phyloP scores from a whole-genome alignment of 1,140 invertebrate genomes.

The Apis mellifera region DNA sequence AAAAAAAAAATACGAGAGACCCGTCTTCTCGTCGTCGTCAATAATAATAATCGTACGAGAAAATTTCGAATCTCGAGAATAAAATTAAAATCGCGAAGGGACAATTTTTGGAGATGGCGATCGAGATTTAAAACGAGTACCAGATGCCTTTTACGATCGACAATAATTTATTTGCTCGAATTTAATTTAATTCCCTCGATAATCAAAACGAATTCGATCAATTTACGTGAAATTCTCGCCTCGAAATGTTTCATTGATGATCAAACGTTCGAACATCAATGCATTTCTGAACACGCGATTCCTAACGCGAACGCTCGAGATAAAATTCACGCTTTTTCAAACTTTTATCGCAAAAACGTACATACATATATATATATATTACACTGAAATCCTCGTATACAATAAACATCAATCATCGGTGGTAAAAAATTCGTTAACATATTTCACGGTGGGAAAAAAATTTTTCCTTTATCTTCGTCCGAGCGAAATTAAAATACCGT shows the following conservation, averaged over 20 bases:
- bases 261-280: not conserved
- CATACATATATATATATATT: not conserved
- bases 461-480: not conserved
- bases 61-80: too few relatives aligned
- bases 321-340: not conserved
- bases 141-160: slow-evolving; percentile 19
- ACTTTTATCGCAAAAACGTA: not conserved
- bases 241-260: not conserved
- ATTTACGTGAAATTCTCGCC: not conserved
- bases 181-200: too few relatives aligned
- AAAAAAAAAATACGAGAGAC: too few relatives aligned
- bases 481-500: not conserved
- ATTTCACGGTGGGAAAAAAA: not conserved
- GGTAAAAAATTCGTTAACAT: not conserved
- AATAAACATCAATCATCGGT: not conserved
- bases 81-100: too few relatives aligned
- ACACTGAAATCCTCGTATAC: not conserved
- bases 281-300: not conserved
- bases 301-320: not conserved
- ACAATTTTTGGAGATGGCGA: too few relatives aligned
- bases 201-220: not conserved
- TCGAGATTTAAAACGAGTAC: slow-evolving; percentile 25
- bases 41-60: too few relatives aligned
- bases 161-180: slow-evolving; percentile 6
- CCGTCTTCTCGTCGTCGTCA: too few relatives aligned